These are phyloP conservation scores for Aphodius granarius DNA, from an alignment of 2,888 invertebrate species.

Conservation along the genomic window DNA sequence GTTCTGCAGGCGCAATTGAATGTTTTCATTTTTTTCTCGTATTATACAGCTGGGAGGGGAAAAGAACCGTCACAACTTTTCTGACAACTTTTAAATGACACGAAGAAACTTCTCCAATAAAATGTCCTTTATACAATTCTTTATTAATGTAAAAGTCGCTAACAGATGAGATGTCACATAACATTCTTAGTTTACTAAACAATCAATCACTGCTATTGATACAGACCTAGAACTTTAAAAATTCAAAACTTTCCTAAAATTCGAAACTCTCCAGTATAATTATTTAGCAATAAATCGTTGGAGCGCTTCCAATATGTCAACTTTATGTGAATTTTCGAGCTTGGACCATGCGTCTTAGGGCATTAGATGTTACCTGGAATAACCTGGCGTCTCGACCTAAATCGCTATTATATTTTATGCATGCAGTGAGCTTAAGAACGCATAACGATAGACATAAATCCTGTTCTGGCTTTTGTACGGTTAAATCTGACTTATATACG, in stretches of 20 bases:
- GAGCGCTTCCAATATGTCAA: background rate
- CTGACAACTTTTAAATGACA: constrained; percentile 1
- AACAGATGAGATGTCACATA: too few relatives aligned
- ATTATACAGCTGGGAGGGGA: background rate
- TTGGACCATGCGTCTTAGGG: background rate
- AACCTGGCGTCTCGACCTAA: background rate
- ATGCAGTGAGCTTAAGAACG: background rate
- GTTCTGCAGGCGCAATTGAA: background rate
- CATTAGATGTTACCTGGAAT: background rate
- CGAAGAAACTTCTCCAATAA: background rate
- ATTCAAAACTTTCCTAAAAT: background rate
- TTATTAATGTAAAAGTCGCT: too few relatives aligned
- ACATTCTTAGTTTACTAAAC: too few relatives aligned
- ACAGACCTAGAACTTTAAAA: too few relatives aligned
- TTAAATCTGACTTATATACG: too few relatives aligned
- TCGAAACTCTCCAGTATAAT: background rate
- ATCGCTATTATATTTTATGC: background rate
- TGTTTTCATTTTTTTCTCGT: background rate
- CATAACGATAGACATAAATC: background rate
- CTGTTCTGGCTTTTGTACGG: too few relatives aligned
- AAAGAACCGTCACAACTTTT: background rate
- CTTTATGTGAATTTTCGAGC: background rate
- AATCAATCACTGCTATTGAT: too few relatives aligned
- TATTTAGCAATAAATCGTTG: background rate
- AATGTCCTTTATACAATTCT: too few relatives aligned